Percentiles rank a stretch among this genome's conserved stretches.
These are phyloP conservation scores for Enteromius treurensis DNA, from an alignment of 2,797 vertebrate species.

Conservation along the genomic window DNA sequence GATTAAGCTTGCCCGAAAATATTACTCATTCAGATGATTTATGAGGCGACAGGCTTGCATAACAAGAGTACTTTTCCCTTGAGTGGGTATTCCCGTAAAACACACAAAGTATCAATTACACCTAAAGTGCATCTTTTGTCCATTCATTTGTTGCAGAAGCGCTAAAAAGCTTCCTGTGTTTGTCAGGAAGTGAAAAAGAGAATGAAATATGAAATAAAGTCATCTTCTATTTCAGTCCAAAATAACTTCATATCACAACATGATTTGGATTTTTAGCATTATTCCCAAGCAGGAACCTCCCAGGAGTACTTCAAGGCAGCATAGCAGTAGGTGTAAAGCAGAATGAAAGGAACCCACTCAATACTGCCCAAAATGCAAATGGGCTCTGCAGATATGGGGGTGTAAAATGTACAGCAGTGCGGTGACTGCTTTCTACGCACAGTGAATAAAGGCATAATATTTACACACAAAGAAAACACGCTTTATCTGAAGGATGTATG, in stretches of 20 bases:
- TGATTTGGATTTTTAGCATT: background rate
- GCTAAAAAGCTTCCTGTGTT: conserved; percentile 29
- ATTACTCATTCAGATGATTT: conserved; percentile 9
- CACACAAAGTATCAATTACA: conserved; percentile 27
- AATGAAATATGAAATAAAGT: background rate
- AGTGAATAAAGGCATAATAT: background rate
- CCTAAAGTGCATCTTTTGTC: conserved; percentile 23
- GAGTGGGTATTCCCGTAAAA: conserved; percentile 25
- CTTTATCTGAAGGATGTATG: too few species aligned
- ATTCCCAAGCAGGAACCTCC: background rate
- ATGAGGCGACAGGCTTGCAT: background rate
- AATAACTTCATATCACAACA: background rate
- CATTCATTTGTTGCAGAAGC: conserved; percentile 20
- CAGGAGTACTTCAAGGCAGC: background rate
- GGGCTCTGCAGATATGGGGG: background rate
- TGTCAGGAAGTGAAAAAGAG: background rate
- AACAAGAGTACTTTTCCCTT: background rate
- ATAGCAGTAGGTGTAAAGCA: background rate
- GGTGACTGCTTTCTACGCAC: background rate
- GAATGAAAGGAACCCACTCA: background rate
- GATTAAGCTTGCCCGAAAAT: conserved; percentile 10
- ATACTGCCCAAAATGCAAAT: background rate
- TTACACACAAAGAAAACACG: too few species aligned
- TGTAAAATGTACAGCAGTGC: background rate
- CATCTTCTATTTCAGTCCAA: background rate